These are phyloP conservation scores for Caloenas nicobarica DNA, from an alignment of 2,113 vertebrate genomes.

Conservation along the genomic window DNA sequence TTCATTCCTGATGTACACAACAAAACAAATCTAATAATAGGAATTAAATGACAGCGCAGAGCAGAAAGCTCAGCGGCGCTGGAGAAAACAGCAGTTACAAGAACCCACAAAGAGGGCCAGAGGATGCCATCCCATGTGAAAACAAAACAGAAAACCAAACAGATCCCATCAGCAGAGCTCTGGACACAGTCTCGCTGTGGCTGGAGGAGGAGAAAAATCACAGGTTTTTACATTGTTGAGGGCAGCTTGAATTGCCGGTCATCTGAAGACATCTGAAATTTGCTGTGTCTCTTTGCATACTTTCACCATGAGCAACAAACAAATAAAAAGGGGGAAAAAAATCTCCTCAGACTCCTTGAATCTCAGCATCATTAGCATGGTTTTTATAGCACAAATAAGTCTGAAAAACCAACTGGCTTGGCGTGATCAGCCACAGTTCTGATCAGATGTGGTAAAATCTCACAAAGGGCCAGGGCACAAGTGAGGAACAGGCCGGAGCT, in stretches of 20 bases:
- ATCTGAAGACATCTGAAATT: neutral
- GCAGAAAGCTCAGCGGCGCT: slow-evolving; percentile 58
- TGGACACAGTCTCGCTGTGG: neutral
- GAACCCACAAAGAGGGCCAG: slow-evolving; percentile 68
- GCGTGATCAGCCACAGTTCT: neutral
- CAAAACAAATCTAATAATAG: slow-evolving; percentile 77
- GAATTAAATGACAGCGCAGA: slow-evolving; percentile 72
- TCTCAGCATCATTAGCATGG: neutral
- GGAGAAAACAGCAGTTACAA: slow-evolving; percentile 69
- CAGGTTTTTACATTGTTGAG: slow-evolving; percentile 25
- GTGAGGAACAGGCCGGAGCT: neutral
- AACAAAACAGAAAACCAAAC: slow-evolving; percentile 49
- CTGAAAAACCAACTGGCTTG: neutral
- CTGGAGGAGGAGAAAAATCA: slow-evolving; percentile 42
- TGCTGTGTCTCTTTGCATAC: neutral
- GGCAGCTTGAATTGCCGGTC: neutral
- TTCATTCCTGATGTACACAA: slow-evolving; percentile 76
- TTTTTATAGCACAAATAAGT: neutral
- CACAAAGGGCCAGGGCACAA: no score
- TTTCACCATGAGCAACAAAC: neutral
- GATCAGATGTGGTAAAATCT: neutral
- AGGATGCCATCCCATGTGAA: slow-evolving; percentile 63
- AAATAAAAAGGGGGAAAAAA: neutral
- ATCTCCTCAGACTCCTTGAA: neutral
- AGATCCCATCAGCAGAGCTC: neutral